Evolutionary conservation across 2,797 vertebrate species (phyloP).

Genomic region (Falco concolor): DNA sequence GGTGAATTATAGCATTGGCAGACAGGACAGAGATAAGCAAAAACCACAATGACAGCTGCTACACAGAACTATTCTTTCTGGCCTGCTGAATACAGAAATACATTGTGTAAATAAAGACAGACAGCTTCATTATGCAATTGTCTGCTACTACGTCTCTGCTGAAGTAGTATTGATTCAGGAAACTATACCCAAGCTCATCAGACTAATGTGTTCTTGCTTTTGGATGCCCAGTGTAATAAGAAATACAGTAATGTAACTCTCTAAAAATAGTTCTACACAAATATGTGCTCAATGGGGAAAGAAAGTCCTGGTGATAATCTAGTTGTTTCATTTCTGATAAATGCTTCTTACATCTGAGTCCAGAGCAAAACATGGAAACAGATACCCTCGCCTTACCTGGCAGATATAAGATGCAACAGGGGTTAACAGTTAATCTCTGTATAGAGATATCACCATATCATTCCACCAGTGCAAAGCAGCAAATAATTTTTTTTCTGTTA

Average conservation of each 20-base stretch:
- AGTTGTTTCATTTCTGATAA: not conserved
- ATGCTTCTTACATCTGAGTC: not conserved
- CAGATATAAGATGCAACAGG: not conserved
- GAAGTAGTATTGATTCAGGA: conserved; percentile 72
- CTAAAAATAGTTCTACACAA: not conserved
- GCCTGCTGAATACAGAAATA: conserved; percentile 78
- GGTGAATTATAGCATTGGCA: conserved; percentile 81
- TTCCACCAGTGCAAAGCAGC: not conserved
- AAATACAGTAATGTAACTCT: not conserved
- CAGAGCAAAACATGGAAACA: not conserved
- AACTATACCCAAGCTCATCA: conserved; percentile 64
- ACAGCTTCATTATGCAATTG: conserved; percentile 82
- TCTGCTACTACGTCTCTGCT: conserved; percentile 63
- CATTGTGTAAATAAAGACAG: conserved; percentile 82
- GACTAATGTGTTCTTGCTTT: conserved; percentile 53
- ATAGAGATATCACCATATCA: not conserved
- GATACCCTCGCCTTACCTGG: not conserved
- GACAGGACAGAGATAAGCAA: conserved; percentile 77
- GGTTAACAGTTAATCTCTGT: not conserved
- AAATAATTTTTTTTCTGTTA: not conserved
- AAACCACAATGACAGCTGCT: conserved; percentile 80
- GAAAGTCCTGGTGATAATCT: not conserved
- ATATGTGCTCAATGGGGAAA: not conserved
- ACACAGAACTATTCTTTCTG: conserved; percentile 81
- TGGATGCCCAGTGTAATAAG: not conserved